A percentile compares a stretch with the other conserved stretches of the same genome.
Evolutionary conservation across 2,797 vertebrate species (phyloP).

Genomic region (Gallinago solitaria): DNA sequence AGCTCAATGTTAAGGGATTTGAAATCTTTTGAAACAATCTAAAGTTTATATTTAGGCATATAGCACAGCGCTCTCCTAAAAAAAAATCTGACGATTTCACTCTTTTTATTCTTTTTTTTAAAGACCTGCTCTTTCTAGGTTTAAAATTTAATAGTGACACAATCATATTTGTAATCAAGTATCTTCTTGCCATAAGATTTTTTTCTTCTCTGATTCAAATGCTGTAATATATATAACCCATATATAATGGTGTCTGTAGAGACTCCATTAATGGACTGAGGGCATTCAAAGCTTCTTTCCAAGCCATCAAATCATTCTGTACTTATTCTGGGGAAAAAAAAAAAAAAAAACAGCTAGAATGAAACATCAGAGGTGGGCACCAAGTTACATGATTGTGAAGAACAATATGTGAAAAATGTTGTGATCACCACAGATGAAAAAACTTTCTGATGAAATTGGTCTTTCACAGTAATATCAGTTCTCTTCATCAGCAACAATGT

Average conservation of each 20-base stretch:
- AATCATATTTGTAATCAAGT: background rate
- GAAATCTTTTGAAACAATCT: background rate
- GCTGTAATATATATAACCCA: background rate
- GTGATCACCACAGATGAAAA: conserved; percentile 42
- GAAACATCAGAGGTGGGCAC: conserved; percentile 28
- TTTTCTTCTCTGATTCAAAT: conserved; percentile 18
- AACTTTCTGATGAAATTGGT: conserved; percentile 57
- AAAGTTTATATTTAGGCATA: background rate
- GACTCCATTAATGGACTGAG: conserved; percentile 11
- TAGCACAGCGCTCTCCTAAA: too few relatives aligned
- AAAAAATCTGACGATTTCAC: background rate
- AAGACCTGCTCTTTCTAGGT: background rate
- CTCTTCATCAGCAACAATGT: conserved; percentile 45
- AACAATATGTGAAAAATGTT: conserved; percentile 57
- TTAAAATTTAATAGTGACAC: background rate
- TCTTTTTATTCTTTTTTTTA: background rate
- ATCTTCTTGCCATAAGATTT: background rate
- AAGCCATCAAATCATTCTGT: conserved; percentile 11
- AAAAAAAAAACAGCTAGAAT: background rate
- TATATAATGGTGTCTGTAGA: conserved; percentile 3
- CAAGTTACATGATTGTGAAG: background rate
- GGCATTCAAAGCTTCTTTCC: background rate
- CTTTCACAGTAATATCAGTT: conserved; percentile 60
- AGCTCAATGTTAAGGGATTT: background rate
- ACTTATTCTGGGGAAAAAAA: background rate